Base-by-base conservation (phyloP, 2,797 vertebrate species). In the Phataginus tetradactyla region DNA sequence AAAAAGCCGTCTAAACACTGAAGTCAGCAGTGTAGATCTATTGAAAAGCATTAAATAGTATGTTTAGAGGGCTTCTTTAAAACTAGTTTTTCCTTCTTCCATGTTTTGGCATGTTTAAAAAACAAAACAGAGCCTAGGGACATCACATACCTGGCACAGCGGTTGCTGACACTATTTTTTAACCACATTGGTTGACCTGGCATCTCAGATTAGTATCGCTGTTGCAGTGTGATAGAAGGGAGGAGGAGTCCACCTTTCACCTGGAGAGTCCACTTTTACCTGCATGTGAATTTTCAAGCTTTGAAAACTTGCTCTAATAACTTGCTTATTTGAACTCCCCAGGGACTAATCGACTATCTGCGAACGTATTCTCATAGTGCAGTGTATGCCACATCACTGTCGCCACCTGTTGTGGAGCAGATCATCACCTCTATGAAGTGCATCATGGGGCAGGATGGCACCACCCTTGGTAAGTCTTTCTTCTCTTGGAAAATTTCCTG, bases 271-370 rank as follows among this genome's bases (percentile, higher is more conserved):
- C 20, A 9, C 34, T 57, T 59, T 32, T 39, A 51, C 49, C 45
- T 21, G 17, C 45, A 45, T 11, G 45, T 45, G 45, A 45, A 45
- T 45, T 45, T 45, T 32, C 63, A 37, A 27, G 63, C 68, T 6
- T 15, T 37, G 45, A 45, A 45, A 45, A 45, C 45, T 45, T 45
- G 45, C 69, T 96, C 89, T 97, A 42, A 91, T 29, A 42, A 7
- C 42, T 37, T 57, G 21, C 77, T 68, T 98, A 68, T 98, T 21
- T 94, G 90, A 64, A 83, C 87, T 97, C 93, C 25, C 37, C 98
- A 99, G 99, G 99, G 99, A 78, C 99, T 99, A 98, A 99, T 99
- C 17, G 99, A 99, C 98, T 99, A 99, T 96, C 99, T 99, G 96
- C 99, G 99, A 53, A 97, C 98, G 32, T 98, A 99, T 92, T 99